Evolutionary conservation across 2,888 invertebrate species (phyloP), one percentile per base, ranked within the genome.

Genomic region (Sarcophaga carnaria): DNA sequence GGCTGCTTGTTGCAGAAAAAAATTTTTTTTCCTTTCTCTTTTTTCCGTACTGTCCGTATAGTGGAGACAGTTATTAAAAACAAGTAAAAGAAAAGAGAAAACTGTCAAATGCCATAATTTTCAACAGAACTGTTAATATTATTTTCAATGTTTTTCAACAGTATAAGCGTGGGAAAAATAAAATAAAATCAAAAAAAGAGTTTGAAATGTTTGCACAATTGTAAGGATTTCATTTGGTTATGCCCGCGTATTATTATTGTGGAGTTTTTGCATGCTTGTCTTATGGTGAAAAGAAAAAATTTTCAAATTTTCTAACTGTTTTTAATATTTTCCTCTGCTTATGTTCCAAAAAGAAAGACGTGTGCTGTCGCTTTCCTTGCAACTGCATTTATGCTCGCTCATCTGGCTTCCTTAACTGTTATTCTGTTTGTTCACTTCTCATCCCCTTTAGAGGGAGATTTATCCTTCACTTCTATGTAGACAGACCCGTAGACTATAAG

Each of bases 401-500:
- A 37, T 37, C 37, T 37, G 37, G 6, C 37, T 37, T 60, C 27
- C 71, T 66, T 25, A 25, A 74, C 60, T 49, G 25, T 14, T 63
- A 22, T 22, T 22, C 1, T 64, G 12, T 54, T 75, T 49, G 49
- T 25, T 27, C 4, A 1, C n/a, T 27, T 63, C 47, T 71, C 45
- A 47, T 64, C 49, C 45, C 11, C 66, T 25, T 59, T 66, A 64
- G 59, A 54, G 67, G 27, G 64, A 20, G 12, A n/a, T 59, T 45
- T 67, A 66, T 74, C 3, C 37, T 37, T 37, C 3, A 37, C 2
- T 54, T 54, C 17, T 49, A 60, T 75, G 37, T 74, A 64, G 74
- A 54, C 54, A 81, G 69, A 78, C 63, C 54, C 72, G 37, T 27
- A 81, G 80, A 85, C 72, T 85, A 59, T 67, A 71, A 66, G 69